phyloP scores from a whole-genome alignment of 2,888 invertebrate species.

The Orthosia gothica region DNA sequence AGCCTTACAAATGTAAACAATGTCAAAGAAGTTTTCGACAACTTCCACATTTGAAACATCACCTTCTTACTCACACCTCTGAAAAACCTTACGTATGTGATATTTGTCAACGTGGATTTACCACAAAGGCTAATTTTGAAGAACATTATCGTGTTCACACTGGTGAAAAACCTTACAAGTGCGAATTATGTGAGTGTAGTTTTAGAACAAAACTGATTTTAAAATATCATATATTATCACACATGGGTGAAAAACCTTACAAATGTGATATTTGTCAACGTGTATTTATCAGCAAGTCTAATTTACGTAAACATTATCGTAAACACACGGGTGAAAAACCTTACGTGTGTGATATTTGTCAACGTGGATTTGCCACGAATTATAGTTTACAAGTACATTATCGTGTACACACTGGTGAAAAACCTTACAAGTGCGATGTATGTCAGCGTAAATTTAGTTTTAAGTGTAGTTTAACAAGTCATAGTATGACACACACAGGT shows the following conservation, averaged over 20 bases:
- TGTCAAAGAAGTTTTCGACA: constrained; percentile 19
- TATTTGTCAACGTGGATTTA: constrained; percentile 5
- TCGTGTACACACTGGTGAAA: not conserved
- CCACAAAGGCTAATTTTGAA: not conserved
- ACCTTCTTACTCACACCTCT: constrained; percentile 21
- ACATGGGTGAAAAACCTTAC: not conserved
- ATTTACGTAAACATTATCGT: not conserved
- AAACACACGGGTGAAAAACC: not conserved
- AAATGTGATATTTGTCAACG: not conserved
- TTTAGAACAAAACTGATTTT: not conserved
- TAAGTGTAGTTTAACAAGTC: not conserved
- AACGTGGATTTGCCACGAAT: not conserved
- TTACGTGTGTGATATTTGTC: not conserved
- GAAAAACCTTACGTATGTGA: constrained; percentile 22
- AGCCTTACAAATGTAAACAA: constrained; percentile 26
- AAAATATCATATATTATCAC: not conserved
- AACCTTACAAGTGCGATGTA: not conserved
- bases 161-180: not conserved
- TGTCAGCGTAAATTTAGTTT: not conserved
- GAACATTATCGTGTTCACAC: not conserved
- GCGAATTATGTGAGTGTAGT: constrained; percentile 1
- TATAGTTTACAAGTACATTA: not conserved
- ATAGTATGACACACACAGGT: not conserved
- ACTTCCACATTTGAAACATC: constrained; percentile 6
- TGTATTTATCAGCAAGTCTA: not conserved